Percentiles rank a stretch among this genome's conserved stretches.
phyloP scores from a whole-genome alignment of 2,888 invertebrate species.

The Cremastobaeus sp. region DNA sequence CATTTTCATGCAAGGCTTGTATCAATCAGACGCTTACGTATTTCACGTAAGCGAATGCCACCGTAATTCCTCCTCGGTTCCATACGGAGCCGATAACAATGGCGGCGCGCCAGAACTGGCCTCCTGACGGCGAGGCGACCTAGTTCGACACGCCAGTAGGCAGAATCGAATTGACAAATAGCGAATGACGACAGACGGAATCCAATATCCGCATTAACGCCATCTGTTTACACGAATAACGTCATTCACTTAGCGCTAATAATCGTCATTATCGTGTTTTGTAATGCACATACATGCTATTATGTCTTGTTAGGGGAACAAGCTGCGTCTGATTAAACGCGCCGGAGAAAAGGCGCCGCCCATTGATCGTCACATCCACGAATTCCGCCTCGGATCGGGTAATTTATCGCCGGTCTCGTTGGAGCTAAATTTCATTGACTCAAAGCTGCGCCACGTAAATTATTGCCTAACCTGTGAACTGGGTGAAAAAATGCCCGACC shows the following conservation, averaged over 20 bases:
- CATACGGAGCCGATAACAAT: conserved; percentile 34
- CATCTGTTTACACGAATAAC: conserved; percentile 27
- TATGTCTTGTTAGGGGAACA: too few species aligned
- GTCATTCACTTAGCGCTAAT: conserved; percentile 17
- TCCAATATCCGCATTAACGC: conserved; percentile 24
- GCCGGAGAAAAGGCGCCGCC: too few species aligned
- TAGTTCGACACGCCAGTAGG: conserved; percentile 30
- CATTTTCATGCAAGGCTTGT: conserved; percentile 47
- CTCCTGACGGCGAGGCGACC: conserved; percentile 32
- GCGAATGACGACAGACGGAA: conserved; percentile 15
- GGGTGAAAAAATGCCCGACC: conserved; percentile 16
- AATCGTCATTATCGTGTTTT: conserved; percentile 24
- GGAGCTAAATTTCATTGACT: too few species aligned
- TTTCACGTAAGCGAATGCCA: conserved; percentile 46
- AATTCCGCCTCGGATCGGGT: too few species aligned
- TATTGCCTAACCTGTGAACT: too few species aligned
- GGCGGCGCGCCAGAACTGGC: conserved; percentile 1
- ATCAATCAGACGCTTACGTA: conserved; percentile 48
- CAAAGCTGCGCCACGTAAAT: too few species aligned
- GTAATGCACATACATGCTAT: conserved; percentile 8
- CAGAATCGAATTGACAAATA: conserved; percentile 49
- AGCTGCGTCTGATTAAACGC: too few species aligned
- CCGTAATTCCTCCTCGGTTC: conserved; percentile 30
- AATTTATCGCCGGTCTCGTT: too few species aligned
- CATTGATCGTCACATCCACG: too few species aligned